Evolutionary conservation across 2,113 vertebrate genomes (phyloP).

Genomic region (Falcunculus frontatus): DNA sequence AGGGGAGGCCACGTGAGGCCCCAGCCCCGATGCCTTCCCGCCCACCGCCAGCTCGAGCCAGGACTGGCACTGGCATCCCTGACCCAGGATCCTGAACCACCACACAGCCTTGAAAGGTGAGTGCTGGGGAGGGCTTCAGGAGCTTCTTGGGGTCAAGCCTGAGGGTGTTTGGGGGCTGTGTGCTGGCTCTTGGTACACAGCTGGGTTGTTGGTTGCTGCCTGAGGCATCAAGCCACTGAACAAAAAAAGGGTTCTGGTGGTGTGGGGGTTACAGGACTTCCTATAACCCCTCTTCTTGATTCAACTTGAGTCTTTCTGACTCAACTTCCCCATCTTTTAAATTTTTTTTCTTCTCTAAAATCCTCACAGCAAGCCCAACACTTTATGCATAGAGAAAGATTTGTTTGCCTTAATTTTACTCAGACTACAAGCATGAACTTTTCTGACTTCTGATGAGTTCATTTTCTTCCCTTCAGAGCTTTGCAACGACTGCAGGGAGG

Average conservation of each 20-base stretch:
- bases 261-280: background rate
- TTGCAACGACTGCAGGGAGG: background rate
- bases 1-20: background rate
- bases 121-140: background rate
- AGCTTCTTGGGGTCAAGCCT: background rate
- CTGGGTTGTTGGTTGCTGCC: background rate
- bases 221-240: fast-evolving
- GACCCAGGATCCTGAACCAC: fast-evolving
- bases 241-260: background rate
- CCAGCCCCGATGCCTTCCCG: fast-evolving
- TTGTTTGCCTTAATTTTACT: background rate
- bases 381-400: background rate
- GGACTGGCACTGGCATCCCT: background rate
- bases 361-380: fast-evolving
- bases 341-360: background rate
- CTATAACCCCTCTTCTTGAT: background rate
- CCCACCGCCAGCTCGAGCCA: background rate
- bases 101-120: background rate
- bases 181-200: background rate
- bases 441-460: background rate
- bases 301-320: background rate
- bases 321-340: background rate
- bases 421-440: background rate
- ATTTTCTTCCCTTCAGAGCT: background rate
- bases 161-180: background rate